Evolutionary conservation across 2,113 vertebrate genomes (phyloP).

Genomic region (Cettia cetti): DNA sequence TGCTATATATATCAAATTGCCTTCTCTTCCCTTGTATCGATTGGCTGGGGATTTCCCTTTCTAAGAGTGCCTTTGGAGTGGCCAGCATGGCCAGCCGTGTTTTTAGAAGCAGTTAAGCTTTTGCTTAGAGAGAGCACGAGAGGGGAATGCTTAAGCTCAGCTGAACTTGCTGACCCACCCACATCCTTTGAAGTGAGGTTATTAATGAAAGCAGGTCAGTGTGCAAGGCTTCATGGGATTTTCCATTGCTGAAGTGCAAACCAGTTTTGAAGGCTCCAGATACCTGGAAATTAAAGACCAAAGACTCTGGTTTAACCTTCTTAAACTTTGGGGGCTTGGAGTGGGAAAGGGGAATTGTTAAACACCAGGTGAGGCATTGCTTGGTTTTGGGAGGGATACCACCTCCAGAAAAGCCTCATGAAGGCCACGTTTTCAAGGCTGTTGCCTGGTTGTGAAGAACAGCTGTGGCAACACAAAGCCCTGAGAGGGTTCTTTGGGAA

Average conservation of each 20-base stretch:
- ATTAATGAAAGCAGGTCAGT: background rate
- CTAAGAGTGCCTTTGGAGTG: background rate
- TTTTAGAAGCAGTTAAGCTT: slow-evolving; percentile 12
- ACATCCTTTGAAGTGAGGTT: background rate
- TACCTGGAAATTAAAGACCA: background rate
- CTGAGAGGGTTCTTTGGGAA: background rate
- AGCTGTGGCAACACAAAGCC: background rate
- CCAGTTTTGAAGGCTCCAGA: background rate
- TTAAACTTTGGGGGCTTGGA: background rate
- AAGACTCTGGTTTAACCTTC: background rate
- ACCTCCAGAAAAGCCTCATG: background rate
- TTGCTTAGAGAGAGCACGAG: background rate
- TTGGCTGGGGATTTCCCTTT: slow-evolving; percentile 36
- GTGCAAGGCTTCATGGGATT: background rate
- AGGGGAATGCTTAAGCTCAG: background rate
- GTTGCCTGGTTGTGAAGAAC: background rate
- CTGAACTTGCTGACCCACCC: slow-evolving; percentile 2
- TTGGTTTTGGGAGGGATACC: background rate
- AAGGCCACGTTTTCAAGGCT: background rate
- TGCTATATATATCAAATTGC: background rate
- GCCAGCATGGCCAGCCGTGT: background rate
- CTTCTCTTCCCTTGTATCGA: background rate
- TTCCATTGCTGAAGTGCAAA: background rate
- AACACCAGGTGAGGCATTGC: background rate
- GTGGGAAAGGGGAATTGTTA: background rate